Evolutionary conservation across 1,140 invertebrate species (phyloP).

Genomic region (Lepidurus arcticus): DNA sequence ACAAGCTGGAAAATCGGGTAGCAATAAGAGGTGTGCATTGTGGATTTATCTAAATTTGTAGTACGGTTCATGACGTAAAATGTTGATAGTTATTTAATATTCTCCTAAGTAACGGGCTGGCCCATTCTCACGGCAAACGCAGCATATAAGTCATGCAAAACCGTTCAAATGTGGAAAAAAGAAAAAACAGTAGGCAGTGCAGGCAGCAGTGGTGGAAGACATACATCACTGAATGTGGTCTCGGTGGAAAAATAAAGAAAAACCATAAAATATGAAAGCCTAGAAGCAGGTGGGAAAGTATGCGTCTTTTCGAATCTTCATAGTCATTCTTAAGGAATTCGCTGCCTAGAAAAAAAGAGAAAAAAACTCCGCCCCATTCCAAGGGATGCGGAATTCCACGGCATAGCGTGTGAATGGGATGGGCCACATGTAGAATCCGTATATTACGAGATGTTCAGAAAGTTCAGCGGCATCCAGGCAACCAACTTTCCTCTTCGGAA

Average conservation of each 20-base stretch:
- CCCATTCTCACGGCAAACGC: no score
- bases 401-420: neutral
- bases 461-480: neutral
- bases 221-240: neutral
- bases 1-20: neutral
- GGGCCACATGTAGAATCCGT: neutral
- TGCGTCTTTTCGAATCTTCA: neutral
- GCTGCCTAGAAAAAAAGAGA: neutral
- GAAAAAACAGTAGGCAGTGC: neutral
- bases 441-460: neutral
- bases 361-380: neutral
- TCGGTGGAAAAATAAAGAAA: neutral
- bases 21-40: no score
- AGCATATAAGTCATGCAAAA: neutral
- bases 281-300: neutral
- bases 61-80: neutral
- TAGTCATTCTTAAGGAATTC: neutral
- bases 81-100: neutral
- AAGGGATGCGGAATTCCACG: neutral
- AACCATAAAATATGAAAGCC: neutral
- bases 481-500: constrained; percentile 5
- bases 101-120: neutral
- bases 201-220: neutral
- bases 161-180: neutral
- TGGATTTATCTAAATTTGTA: neutral